Evolutionary conservation across 1,140 invertebrate genomes (phyloP), one percentile per base, ranked within the genome.

Genomic region (Tetramorium parvispinum): DNA sequence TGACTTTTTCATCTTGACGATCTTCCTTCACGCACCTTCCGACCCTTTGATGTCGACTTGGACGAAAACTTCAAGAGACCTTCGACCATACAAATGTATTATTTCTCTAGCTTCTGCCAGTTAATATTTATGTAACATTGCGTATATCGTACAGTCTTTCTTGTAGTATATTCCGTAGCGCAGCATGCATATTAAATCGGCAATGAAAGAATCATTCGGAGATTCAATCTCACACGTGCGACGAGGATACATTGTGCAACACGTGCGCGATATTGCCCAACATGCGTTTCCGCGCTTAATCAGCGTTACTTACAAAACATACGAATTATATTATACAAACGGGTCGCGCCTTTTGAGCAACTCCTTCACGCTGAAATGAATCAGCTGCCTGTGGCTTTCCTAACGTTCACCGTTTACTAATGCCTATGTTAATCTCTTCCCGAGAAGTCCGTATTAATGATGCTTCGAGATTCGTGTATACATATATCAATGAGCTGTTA

Each of bases 301-400:
- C 57, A 40, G n/a, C 40, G 55, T 63, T 77, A 46, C 37, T 63
- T 65, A 37, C 57, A 65, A 78, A 78, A 63, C 43, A 32, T 78
- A 78, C 43, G 40, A 78, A 46, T 78, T 65, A 78, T 78, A 46
- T 65, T 65, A 78, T 46, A 65, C 40, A 65, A 65, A 65, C 43
- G 24, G 76, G 59, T 78, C 76, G 57, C 43, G 40, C 59, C 76
- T 78, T 78, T 65, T 65, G n/a, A 78, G 57, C 43, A 78, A 78
- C 59, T 78, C 18, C 40, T 77, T 78, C 24, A 65, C 59, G 76
- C 24, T 78, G n/a, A 65, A 65, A 32, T 78, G 59, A 78, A 65
- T 78, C 76, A 78, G 24, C 76, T 43, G 40, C 40, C 18, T 21
- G 13, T 21, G 37, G 55, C 55, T 65, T 65, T 55, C 59, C 57